Conservation (phyloP, 2,888 invertebrate species). For the Hofmannophila pseudospretella region DNA sequence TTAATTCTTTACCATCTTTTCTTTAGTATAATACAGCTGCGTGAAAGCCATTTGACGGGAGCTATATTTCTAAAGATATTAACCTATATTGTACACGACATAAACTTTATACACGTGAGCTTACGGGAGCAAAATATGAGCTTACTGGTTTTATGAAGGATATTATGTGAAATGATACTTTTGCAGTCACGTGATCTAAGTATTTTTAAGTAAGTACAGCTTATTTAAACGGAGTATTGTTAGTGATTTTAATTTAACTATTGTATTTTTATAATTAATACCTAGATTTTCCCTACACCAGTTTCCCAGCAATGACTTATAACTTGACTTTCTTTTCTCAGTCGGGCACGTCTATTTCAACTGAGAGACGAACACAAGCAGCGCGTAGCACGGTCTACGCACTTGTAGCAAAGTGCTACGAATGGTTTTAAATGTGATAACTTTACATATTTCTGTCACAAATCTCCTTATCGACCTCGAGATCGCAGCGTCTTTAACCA, state of each 20-base stretch:
- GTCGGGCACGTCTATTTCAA: too few relatives aligned
- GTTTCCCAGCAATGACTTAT: too few relatives aligned
- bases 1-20: too few relatives aligned
- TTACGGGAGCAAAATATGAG: not conserved
- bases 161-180: too few relatives aligned
- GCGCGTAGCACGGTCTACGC: constrained; percentile 25
- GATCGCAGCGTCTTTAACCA: constrained; percentile 56
- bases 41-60: not conserved
- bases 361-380: not conserved
- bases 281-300: too few relatives aligned
- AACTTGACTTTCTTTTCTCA: too few relatives aligned
- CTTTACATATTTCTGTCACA: not conserved
- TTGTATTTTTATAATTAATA: too few relatives aligned
- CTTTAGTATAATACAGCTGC: not conserved
- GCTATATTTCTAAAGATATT: not conserved
- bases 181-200: too few relatives aligned
- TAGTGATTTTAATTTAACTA: too few relatives aligned
- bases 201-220: too few relatives aligned
- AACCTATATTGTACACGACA: not conserved
- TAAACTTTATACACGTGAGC: not conserved
- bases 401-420: constrained; percentile 23
- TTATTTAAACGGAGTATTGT: too few relatives aligned
- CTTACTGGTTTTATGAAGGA: not conserved
- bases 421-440: constrained; percentile 1
- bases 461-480: constrained; percentile 61